phyloP scores from a whole-genome alignment of 1,140 invertebrate genomes.

The Leptopilina boulardi region DNA sequence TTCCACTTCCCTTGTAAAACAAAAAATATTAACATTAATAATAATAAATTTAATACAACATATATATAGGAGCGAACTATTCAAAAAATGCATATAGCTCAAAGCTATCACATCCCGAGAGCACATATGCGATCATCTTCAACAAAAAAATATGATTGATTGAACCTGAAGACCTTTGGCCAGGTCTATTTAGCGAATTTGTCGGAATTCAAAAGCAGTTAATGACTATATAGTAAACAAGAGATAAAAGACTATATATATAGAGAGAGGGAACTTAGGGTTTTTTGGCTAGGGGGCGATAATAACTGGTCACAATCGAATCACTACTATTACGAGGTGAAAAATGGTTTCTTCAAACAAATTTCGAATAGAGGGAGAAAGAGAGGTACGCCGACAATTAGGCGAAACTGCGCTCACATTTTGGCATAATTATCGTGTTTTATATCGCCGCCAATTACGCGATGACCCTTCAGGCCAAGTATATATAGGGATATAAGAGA shows the following conservation, averaged over 20 bases:
- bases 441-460: slow-evolving; percentile 17
- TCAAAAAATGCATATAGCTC: neutral
- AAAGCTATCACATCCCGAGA: neutral
- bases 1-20: no score
- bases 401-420: slow-evolving; percentile 11
- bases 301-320: slow-evolving; percentile 43
- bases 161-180: slow-evolving; percentile 13
- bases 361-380: slow-evolving; percentile 49
- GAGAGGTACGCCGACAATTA: slow-evolving; percentile 45
- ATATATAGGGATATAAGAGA: neutral
- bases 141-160: slow-evolving; percentile 1
- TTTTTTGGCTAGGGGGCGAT: slow-evolving; percentile 37
- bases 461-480: slow-evolving; percentile 28
- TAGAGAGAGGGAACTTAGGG: neutral
- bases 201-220: slow-evolving; percentile 12
- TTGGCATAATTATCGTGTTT: slow-evolving; percentile 39
- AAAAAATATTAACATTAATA: no score
- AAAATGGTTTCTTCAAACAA: slow-evolving; percentile 56
- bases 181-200: slow-evolving; percentile 25
- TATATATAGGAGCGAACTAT: neutral
- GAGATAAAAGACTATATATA: no score
- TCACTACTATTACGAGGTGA: slow-evolving; percentile 51
- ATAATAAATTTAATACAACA: neutral
- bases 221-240: slow-evolving; percentile 26
- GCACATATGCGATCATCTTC: neutral